Conservation (phyloP, 1,140 invertebrate genomes). For the Zophobas morio region DNA sequence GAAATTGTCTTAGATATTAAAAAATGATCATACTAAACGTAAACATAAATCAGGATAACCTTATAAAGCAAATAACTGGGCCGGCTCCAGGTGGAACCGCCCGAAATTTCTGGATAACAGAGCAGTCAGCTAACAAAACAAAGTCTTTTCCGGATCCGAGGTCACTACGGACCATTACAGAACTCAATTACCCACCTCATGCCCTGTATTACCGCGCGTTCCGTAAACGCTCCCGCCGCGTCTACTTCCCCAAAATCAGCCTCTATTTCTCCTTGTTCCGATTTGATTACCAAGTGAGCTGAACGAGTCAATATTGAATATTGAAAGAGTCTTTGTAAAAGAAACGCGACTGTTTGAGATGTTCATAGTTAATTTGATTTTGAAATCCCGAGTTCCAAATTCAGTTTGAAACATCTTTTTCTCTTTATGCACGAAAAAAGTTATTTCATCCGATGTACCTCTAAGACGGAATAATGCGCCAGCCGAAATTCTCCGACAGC, state of each 20-base stretch:
- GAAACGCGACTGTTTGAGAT: slow-evolving; percentile 41
- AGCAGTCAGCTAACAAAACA: too few species aligned
- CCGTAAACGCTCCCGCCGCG: not conserved
- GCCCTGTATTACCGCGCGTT: too few species aligned
- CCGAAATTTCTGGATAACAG: too few species aligned
- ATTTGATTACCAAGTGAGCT: slow-evolving; percentile 39
- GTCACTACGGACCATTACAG: too few species aligned
- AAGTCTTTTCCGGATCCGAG: too few species aligned
- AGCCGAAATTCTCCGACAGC: not conserved
- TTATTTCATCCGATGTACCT: slow-evolving; percentile 37
- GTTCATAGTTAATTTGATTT: slow-evolving; percentile 43
- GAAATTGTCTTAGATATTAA: too few species aligned
- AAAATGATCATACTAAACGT: too few species aligned
- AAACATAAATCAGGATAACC: too few species aligned
- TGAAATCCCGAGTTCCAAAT: slow-evolving; percentile 41
- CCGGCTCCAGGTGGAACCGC: too few species aligned
- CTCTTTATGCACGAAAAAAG: slow-evolving; percentile 28
- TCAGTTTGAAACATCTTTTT: slow-evolving; percentile 39
- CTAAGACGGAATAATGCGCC: slow-evolving; percentile 21
- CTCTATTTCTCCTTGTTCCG: slow-evolving; percentile 37
- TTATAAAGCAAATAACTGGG: too few species aligned
- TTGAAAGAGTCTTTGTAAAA: slow-evolving; percentile 41
- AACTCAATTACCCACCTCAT: too few species aligned
- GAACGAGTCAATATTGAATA: slow-evolving; percentile 42
- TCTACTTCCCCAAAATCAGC: slow-evolving; percentile 7